Evolutionary conservation across 2,113 vertebrate species (phyloP), one percentile per base, ranked within the genome.

Genomic region (Capreolus pygargus): DNA sequence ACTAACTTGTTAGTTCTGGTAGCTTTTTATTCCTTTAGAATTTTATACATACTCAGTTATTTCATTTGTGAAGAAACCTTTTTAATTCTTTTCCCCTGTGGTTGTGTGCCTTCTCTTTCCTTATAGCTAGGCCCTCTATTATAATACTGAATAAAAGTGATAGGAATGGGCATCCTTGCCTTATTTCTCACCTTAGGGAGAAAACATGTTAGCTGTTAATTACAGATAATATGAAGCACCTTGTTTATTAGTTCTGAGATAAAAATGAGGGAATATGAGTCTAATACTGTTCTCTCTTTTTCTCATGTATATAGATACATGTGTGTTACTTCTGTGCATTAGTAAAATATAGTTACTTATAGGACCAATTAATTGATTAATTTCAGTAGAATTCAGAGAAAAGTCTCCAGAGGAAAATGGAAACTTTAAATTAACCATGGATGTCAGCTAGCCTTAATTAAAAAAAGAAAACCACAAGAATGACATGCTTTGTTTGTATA

Each of bases 321-420:
- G 1, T 90, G 6, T 54, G 3, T 61, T 19, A 64, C 2, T 14
- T 83, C n/a, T 97, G 14, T 86, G 57, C 60, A 58, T 64, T 74
- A 64, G 43, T 83, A 95, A 93, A 82, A 67, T 36, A 27, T 17
- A 60, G 30, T 70, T 60, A 88, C 28, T 93, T 96, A 61, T 91
- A 64, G 58, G 58, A 61, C 36, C 52, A 78, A 55, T 47, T 93
- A 52, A 85, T n/a, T 93, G 52, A 92, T 79, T 85, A 81, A 52
- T 50, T 81, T 95, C 50, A n/a, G 60, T 82, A 89, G 54, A 91
- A 92, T 85, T 76, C 54, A 95, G 61, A 96, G 76, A 86, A 93
- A 74, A 92, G 39, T 88, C 15, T 70, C 25, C 25, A 81, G 19
- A 67, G 82, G 70, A 83, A 89, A 92, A 45, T 97, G 74, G 33